phyloP scores from a whole-genome alignment of 2,797 vertebrate species.

The Tauraco hartlaubi region DNA sequence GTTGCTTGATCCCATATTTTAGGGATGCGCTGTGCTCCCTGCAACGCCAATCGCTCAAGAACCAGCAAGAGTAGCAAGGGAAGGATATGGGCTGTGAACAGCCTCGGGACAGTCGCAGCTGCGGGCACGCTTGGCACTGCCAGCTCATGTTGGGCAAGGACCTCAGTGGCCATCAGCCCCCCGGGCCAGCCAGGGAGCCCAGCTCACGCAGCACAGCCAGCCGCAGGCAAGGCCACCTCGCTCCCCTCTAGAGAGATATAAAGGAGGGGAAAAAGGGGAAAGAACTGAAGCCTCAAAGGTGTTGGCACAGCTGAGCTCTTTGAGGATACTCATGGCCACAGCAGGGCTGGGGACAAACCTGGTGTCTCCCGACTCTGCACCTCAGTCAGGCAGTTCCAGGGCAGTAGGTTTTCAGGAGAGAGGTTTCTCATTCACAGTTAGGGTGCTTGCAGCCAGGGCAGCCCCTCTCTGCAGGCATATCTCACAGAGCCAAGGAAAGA shows the following conservation, averaged over 20 bases:
- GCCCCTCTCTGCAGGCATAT: accelerated
- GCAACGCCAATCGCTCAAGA: accelerated
- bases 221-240: accelerated
- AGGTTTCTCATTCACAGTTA: neutral
- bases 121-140: neutral
- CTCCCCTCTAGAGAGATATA: neutral
- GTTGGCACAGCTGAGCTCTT: neutral
- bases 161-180: neutral
- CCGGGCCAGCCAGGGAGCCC: neutral
- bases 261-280: neutral
- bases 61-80: neutral
- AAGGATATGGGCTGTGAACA: accelerated
- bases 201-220: neutral
- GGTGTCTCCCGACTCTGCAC: neutral
- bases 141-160: neutral
- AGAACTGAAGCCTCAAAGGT: neutral
- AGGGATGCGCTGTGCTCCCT: neutral
- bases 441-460: neutral
- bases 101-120: neutral
- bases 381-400: accelerated
- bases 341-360: neutral
- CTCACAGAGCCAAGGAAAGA: neutral
- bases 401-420: neutral
- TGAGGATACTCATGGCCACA: accelerated
- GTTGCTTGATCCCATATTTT: neutral